Conservation (phyloP, 1,140 invertebrate genomes). For the Papilio machaon region DNA sequence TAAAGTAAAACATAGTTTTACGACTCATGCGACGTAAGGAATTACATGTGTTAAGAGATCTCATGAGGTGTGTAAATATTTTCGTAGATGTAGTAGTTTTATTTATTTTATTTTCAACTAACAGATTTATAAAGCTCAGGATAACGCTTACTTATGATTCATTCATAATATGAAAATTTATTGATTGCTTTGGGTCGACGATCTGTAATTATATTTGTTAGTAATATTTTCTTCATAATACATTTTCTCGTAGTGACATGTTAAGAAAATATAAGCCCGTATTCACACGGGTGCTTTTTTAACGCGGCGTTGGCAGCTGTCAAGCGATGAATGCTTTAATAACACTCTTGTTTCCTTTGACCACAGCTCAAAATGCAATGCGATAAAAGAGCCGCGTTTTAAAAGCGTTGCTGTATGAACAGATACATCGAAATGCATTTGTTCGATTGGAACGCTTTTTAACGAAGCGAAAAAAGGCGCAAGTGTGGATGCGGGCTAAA, state of each 20-base stretch:
- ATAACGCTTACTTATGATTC: neutral
- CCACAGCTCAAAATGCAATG: too few species aligned
- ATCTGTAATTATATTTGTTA: slow-evolving; percentile 2
- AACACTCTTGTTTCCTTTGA: too few species aligned
- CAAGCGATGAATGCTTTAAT: too few species aligned
- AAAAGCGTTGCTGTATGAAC: too few species aligned
- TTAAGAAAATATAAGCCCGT: neutral
- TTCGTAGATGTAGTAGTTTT: neutral
- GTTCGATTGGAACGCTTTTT: too few species aligned
- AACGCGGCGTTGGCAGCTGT: too few species aligned
- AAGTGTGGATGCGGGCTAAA: too few species aligned
- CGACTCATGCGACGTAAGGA: neutral
- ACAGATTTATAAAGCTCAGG: neutral
- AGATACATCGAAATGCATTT: too few species aligned
- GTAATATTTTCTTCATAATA: neutral
- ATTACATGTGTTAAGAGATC: neutral
- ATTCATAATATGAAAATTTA: neutral
- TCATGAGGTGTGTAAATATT: neutral
- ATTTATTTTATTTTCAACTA: neutral
- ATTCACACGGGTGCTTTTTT: too few species aligned
- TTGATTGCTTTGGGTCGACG: neutral
- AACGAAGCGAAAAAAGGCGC: too few species aligned
- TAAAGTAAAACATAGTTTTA: neutral
- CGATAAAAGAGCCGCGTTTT: too few species aligned
- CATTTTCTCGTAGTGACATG: neutral